Evolutionary conservation across 2,888 invertebrate species (phyloP), one percentile per base, ranked within the genome.

Genomic region (Eristalis arbustorum): DNA sequence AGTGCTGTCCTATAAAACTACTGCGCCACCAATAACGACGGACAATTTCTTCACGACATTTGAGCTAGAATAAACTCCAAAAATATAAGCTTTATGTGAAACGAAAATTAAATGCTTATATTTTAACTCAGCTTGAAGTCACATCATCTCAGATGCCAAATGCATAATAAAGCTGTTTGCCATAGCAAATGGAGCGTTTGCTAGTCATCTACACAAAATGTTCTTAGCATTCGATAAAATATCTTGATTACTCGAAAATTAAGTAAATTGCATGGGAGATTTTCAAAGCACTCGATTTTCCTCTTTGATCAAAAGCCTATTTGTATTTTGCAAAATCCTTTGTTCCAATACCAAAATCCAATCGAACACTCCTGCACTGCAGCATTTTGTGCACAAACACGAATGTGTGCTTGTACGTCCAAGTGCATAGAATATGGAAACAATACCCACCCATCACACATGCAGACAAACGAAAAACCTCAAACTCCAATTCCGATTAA

Each of bases 401-500:
- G 61, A 25, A 10, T 28, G 49, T 37, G 49, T 1, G 11, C 34
- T 28, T 22, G 66, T n/a, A 42, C 42, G n/a, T 42, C 1, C 42
- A 14, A 42, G 13, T 49, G 49, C n/a, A 18, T 49, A 18, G 49
- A 49, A 49, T 49, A 49, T 49, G 49, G 49, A 49, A 49, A 18
- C 49, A 49, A 49, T 25, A 14, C 59, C 57, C 49, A 67, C 8
- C 37, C 25, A 34, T 61, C 49, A 78, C 49, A 79, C 34, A 42
- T 18, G 22, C 42, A 79, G 57, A 72, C 62, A 56, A 57, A 71
- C 31, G 61, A 78, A 87, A 82, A 83, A 83, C 87, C 87, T 83
- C 87, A 87, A 83, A 87, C 87, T 83, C 83, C 83, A 87, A 78
- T 87, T 87, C 83, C 87, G 87, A 87, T 87, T 87, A 87, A 87